Base-by-base conservation (phyloP, 2,113 vertebrate species). In the Athene cunicularia region DNA sequence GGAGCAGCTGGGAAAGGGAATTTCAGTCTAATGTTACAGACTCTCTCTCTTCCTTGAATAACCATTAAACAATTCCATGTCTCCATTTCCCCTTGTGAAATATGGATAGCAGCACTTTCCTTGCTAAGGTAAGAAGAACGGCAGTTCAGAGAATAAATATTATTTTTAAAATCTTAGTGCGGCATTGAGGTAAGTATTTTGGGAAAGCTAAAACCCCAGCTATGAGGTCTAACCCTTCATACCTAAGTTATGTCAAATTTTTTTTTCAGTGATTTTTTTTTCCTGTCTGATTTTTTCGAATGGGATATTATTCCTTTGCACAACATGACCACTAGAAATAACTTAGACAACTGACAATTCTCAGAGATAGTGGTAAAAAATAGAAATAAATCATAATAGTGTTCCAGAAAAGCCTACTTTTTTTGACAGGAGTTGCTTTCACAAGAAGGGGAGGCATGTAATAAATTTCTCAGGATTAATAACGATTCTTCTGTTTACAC, bases 401-500 rank as follows among this genome's bases (percentile, higher is more conserved):
- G 3, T 45, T 89, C 24, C 32, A 72, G 35, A 67, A 95, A 75
- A 68, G 5, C 14, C 4, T 53, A 32, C 4, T 13, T 62, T 82
- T 81, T 66, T 59, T 41, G 8, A 60, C 39, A 43, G 8, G 26
- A 20, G 1, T 75, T 22, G 9, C 19, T 91, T 95, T 76, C 62
- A 82, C 8, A 19, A 84, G 60, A 93, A 87, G 15, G 8, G 19
- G 24, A 87, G 49, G 72, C 6, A 37, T 37, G 49, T 72, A 81
- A 80, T 80, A 37, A 60, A 93, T 86, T 91, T 83, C 52, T 87
- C 32, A 22, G n/a, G 90, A 91, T 87, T 97, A 96, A 95, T 96
- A 97, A 94, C 81, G 62, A 39, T 96, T 82, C 58, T 95, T 97
- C 95, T 95, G 73, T 88, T 96, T 95, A 92, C 73, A 93, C 82